Percentiles rank a stretch among this genome's conserved stretches.
Conservation (phyloP, 2,888 invertebrate genomes). For the Cantharis rufa region DNA sequence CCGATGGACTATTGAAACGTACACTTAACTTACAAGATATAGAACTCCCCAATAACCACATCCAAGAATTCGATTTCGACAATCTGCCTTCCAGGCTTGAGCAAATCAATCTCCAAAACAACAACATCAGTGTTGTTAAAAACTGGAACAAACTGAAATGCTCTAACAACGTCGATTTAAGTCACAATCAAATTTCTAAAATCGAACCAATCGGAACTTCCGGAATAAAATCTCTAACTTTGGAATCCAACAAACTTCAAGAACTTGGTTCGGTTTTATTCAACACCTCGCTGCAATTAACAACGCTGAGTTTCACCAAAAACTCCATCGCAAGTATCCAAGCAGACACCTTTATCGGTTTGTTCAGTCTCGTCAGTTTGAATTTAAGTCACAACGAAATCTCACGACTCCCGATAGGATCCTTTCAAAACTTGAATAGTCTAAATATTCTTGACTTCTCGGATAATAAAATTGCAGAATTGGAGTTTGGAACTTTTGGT, state of each 20-base stretch:
- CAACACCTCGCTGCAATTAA: not conserved
- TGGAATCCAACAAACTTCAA: not conserved
- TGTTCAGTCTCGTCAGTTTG: not conserved
- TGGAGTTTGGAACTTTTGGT: constrained; percentile 12
- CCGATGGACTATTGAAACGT: not conserved
- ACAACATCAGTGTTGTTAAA: not conserved
- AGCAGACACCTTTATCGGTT: not conserved
- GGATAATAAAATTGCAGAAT: not conserved
- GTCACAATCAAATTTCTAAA: not conserved
- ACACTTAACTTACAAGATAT: not conserved
- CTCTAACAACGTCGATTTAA: not conserved
- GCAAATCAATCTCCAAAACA: not conserved
- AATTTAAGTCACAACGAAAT: constrained; percentile 1
- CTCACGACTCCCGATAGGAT: not conserved
- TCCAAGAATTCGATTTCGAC: not conserved
- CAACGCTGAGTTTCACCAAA: not conserved
- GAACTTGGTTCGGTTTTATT: not conserved
- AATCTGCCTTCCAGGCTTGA: not conserved
- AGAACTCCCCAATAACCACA: not conserved
- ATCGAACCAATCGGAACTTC: not conserved
- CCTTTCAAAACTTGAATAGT: not conserved
- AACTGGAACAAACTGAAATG: not conserved
- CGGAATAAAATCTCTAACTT: not conserved
- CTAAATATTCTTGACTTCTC: not conserved
- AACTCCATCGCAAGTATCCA: constrained; percentile 1